Evolutionary conservation across 2,888 invertebrate genomes (phyloP).

Genomic region (Acrobasis suavella): DNA sequence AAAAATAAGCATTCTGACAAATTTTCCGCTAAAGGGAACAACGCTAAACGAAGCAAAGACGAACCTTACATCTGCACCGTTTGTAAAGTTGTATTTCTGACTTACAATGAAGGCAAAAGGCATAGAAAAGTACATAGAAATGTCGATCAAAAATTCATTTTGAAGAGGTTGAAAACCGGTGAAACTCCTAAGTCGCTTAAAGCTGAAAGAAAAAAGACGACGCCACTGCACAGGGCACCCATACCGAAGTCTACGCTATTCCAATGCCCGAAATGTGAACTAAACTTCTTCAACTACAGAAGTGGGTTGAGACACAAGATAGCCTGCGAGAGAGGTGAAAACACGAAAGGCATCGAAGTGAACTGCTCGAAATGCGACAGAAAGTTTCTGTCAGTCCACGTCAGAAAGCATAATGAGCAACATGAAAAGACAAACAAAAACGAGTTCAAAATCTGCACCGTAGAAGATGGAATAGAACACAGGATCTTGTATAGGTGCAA

Average conservation of each 20-base stretch:
- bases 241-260: neutral
- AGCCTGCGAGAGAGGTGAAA: neutral
- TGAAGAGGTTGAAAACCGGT: neutral
- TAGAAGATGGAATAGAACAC: neutral
- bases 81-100: neutral
- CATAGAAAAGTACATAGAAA: neutral
- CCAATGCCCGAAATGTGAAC: slow-evolving; percentile 11
- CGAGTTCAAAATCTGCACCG: neutral
- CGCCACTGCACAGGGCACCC: neutral
- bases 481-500: neutral
- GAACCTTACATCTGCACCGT: neutral
- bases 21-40: neutral
- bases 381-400: neutral
- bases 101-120: neutral
- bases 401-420: neutral
- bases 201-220: no score
- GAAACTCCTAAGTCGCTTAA: neutral
- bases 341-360: neutral
- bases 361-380: slow-evolving; percentile 4
- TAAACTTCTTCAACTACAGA: slow-evolving; percentile 5
- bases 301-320: neutral
- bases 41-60: no score
- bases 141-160: neutral
- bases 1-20: neutral
- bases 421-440: neutral